phyloP scores from a whole-genome alignment of 2,113 vertebrate genomes.

The Theristicus caerulescens region DNA sequence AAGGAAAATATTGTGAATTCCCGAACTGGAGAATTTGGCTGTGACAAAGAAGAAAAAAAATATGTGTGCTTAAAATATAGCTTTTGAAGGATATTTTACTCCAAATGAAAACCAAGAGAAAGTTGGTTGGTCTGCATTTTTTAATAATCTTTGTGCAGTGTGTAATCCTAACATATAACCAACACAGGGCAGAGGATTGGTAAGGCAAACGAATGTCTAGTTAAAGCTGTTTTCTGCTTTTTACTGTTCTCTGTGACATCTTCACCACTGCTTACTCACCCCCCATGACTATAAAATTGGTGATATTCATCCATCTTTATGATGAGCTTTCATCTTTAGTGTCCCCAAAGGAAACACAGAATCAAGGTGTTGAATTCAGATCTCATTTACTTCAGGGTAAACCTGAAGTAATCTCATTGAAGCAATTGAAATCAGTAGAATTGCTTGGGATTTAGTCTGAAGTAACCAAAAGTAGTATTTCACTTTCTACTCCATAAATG shows the following conservation, averaged over 20 bases:
- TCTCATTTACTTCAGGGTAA: neutral
- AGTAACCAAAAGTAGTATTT: neutral
- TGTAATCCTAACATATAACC: neutral
- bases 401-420: neutral
- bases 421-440: neutral
- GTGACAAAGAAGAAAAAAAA: slow-evolving; percentile 25
- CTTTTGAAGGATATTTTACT: neutral
- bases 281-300: neutral
- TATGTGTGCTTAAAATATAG: neutral
- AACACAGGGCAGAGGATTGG: neutral
- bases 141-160: neutral
- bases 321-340: neutral
- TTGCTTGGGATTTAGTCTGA: neutral
- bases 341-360: neutral
- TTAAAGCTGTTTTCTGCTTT: neutral
- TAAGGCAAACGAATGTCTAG: neutral
- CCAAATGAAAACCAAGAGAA: neutral
- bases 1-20: slow-evolving; percentile 74
- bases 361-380: neutral
- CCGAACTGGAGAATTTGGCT: slow-evolving; percentile 54
- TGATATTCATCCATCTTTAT: neutral
- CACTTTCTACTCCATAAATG: neutral
- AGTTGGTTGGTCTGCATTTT: neutral
- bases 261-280: neutral
- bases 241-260: neutral